Conservation (phyloP, 2,888 invertebrate species). For the Caenorhabditis sulstoni region DNA sequence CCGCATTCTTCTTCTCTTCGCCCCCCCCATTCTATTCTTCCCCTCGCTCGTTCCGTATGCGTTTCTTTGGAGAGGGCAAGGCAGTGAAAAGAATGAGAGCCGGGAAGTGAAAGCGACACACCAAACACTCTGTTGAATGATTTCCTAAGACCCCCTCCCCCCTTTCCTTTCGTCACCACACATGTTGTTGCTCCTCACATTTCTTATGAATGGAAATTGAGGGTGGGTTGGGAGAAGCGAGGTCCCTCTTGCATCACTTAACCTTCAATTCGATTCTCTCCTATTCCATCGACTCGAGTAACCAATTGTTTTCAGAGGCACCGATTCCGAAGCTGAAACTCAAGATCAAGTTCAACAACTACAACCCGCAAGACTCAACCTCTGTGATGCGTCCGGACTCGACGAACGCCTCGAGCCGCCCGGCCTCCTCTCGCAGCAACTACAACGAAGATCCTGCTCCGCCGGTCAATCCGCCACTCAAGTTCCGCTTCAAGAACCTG, state of each 20-base stretch:
- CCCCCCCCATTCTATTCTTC: background rate
- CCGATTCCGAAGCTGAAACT: conserved; percentile 36
- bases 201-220: conserved; percentile 55
- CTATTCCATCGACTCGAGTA: background rate
- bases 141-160: conserved; percentile 1
- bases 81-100: conserved; percentile 3
- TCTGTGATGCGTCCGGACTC: conserved; percentile 40
- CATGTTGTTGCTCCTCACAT: conserved; percentile 26
- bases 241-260: conserved; percentile 16
- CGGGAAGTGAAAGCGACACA: conserved; percentile 9
- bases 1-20: background rate
- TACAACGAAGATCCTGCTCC: conserved; percentile 8
- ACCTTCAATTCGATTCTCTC: background rate
- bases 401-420: conserved; percentile 28
- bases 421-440: conserved; percentile 27
- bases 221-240: conserved; percentile 5
- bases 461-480: conserved; percentile 31
- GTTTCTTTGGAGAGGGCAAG: too few species aligned
- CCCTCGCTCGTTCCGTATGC: background rate
- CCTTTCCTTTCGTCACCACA: conserved; percentile 7
- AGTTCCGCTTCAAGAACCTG: conserved; percentile 54
- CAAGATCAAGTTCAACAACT: conserved; percentile 46
- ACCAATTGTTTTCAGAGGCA: conserved; percentile 18
- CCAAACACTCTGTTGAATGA: conserved; percentile 12
- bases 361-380: background rate